These are phyloP conservation scores for Chrysochloris asiatica DNA, from an alignment of 2,113 vertebrate species.

Conservation along the genomic window DNA sequence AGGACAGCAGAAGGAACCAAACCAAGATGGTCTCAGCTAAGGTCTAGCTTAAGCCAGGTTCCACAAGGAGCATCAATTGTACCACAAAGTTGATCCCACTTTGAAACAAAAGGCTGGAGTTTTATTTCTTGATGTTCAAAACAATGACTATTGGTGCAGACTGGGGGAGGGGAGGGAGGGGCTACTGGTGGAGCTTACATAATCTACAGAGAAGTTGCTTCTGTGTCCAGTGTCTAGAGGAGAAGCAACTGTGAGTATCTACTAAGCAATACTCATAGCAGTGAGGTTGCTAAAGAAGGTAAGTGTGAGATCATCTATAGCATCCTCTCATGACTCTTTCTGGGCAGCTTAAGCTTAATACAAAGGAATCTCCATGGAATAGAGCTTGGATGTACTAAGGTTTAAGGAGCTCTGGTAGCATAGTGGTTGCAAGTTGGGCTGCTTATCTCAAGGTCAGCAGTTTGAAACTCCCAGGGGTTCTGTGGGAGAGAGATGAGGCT, in stretches of 20 bases:
- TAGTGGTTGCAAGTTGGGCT: too few relatives aligned
- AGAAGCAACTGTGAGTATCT: background rate
- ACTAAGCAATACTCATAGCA: background rate
- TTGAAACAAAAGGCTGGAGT: background rate
- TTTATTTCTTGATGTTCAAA: too few relatives aligned
- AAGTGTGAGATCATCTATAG: background rate
- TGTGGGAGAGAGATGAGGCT: too few relatives aligned
- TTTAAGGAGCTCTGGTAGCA: too few relatives aligned
- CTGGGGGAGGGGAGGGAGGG: too few relatives aligned
- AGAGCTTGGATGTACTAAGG: background rate
- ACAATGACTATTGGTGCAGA: background rate
- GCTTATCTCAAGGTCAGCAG: too few relatives aligned
- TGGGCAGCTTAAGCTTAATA: background rate
- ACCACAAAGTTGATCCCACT: background rate
- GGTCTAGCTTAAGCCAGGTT: background rate
- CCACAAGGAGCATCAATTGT: too few relatives aligned
- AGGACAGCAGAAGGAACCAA: background rate
- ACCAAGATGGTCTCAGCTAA: background rate
- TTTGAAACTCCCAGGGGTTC: too few relatives aligned
- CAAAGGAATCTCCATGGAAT: background rate
- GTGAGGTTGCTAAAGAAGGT: too few relatives aligned
- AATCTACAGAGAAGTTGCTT: background rate
- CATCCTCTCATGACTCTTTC: background rate
- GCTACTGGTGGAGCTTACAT: background rate
- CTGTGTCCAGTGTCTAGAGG: background rate